Conservation (phyloP, 2,888 invertebrate genomes). For the Carpatolechia fugitivella region DNA sequence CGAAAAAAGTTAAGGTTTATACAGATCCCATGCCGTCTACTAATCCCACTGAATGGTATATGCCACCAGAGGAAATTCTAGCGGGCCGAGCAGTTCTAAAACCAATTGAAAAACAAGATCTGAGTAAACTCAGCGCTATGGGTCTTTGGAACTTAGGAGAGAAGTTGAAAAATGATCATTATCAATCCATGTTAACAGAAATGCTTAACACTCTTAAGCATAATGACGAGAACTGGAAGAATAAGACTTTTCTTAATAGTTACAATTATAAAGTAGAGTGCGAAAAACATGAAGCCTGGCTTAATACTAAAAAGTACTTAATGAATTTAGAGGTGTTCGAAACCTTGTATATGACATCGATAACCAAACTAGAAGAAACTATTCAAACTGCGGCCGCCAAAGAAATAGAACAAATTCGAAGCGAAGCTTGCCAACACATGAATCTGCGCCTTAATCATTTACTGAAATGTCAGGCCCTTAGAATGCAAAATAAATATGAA, state of each 20-base stretch:
- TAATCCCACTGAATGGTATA: slow-evolving; percentile 61
- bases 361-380: slow-evolving; percentile 50
- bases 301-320: slow-evolving; percentile 48
- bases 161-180: slow-evolving; percentile 38
- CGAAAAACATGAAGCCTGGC: slow-evolving; percentile 32
- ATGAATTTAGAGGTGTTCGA: slow-evolving; percentile 50
- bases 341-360: slow-evolving; percentile 43
- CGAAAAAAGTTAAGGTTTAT: slow-evolving; percentile 47
- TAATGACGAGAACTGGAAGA: slow-evolving; percentile 51
- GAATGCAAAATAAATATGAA: slow-evolving; percentile 48
- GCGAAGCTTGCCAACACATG: slow-evolving; percentile 47
- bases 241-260: slow-evolving; percentile 32
- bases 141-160: slow-evolving; percentile 51
- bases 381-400: slow-evolving; percentile 46
- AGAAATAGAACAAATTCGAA: slow-evolving; percentile 44
- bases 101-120: slow-evolving; percentile 45
- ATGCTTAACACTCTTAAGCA: slow-evolving; percentile 37
- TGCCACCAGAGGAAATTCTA: slow-evolving; percentile 55
- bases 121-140: slow-evolving; percentile 45
- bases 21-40: slow-evolving; percentile 63
- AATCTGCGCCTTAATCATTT: slow-evolving; percentile 36
- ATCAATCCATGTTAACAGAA: slow-evolving; percentile 40
- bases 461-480: slow-evolving; percentile 51
- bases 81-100: slow-evolving; percentile 48
- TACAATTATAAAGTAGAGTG: slow-evolving; percentile 36